Base-by-base conservation (phyloP, 2,888 invertebrate species). In the Lepidocyrtinus sp. region DNA sequence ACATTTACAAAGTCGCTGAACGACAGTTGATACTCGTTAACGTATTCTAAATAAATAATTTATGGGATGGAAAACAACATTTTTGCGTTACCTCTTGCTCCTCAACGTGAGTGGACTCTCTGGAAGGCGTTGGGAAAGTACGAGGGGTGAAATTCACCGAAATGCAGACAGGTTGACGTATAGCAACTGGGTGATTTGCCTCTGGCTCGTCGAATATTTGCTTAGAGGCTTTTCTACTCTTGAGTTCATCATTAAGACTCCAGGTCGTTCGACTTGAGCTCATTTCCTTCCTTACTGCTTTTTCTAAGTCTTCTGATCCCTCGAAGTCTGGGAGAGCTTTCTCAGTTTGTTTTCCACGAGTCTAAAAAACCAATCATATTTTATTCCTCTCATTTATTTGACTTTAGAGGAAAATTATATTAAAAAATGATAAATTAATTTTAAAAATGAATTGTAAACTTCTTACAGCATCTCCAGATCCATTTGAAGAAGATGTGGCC, bases 111-210 rank as follows among this genome's bases (percentile, higher is more conserved):
- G 90, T 90, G 0, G 94, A 94, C 88, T 95, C 95, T 81, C 96
- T 90, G 70, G 93, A 93, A 0, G 96, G 96, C 0, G 96, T 96
- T 0, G 95, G 93, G 88, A 96, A 95, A 22, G 91, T 91, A 74
- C 96, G 90, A 9, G 92, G 92, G 0, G 95, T 94, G 87, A 95
- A 95, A 27, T 89, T 91, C 9, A 95, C 91, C 83, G 91, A 90
- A 70, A 96, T 90, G 50, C 90, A 90, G 5, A 90, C 91, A 24
- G 89, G 88, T 85, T 90, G 89, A 85, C 95, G 90, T 12, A 92
- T 90, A 77, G 93, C 93, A 70, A 76, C 70, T 2, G 50, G 9
- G 19, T 50, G 91, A 25, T 84, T 19, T 90, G 88, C 75, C 90
- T 89, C 50, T 88, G 89, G 15, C 21, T 61, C 59, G 22, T 67